Percentiles rank a stretch among this genome's conserved stretches.
Conservation (phyloP, 2,113 vertebrate genomes). For the Sarotherodon lohbergeri region DNA sequence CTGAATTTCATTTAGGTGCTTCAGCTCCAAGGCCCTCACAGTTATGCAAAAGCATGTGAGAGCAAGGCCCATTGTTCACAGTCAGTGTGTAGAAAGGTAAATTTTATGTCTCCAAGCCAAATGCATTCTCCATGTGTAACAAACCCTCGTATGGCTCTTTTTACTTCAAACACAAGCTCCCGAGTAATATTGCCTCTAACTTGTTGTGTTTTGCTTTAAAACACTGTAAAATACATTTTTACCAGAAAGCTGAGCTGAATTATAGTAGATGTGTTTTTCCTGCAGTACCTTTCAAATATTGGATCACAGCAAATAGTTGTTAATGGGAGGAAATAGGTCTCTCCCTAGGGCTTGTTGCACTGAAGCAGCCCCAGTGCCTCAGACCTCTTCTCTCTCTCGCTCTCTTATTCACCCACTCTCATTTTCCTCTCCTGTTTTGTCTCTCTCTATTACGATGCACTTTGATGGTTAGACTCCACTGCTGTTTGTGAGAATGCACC, state of each 20-base stretch:
- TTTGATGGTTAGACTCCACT: conserved; percentile 29
- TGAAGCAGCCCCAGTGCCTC: conserved; percentile 9
- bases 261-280: conserved; percentile 43
- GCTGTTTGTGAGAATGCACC: conserved; percentile 7
- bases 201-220: conserved; percentile 15
- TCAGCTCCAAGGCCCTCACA: not conserved
- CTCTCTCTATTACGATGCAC: conserved; percentile 15
- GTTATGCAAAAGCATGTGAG: not conserved
- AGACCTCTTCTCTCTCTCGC: not conserved
- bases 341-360: conserved; percentile 49
- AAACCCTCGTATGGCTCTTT: not conserved
- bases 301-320: conserved; percentile 58
- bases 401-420: conserved; percentile 12
- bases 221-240: conserved; percentile 5
- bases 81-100: conserved; percentile 15
- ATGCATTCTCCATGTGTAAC: not conserved
- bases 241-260: conserved; percentile 25
- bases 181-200: conserved; percentile 9
- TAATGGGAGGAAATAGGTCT: conserved; percentile 67
- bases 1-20: not conserved
- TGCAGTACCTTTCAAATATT: conserved; percentile 55
- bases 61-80: not conserved
- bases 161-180: not conserved
- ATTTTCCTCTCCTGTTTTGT: not conserved
- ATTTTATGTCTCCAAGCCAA: not conserved